A percentile compares a stretch with the other conserved stretches of the same genome.
Evolutionary conservation across 2,113 vertebrate species (phyloP).

Genomic region (Setophaga kirtlandii): DNA sequence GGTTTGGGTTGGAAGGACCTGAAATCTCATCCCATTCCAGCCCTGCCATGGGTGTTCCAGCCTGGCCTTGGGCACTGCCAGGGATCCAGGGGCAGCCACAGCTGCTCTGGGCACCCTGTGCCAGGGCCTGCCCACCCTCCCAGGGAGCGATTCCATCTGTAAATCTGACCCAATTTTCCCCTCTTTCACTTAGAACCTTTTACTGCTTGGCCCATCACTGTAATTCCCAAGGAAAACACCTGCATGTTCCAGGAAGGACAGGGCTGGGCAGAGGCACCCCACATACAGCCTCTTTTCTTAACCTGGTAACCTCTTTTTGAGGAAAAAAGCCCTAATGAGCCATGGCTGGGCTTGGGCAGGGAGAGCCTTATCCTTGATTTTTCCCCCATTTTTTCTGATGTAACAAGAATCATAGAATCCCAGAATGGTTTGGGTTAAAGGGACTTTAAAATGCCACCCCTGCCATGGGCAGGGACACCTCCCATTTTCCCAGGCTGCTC

Average conservation of each 20-base stretch:
- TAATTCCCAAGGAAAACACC: not conserved
- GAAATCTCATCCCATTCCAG: not conserved
- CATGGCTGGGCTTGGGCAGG: not conserved
- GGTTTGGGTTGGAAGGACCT: not conserved
- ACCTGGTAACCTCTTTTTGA: not conserved
- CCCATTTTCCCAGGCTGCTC: not conserved
- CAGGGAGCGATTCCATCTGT: not conserved
- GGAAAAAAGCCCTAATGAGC: not conserved
- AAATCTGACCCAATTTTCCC: not conserved
- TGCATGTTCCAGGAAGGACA: not conserved
- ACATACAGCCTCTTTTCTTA: not conserved
- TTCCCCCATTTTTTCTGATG: not conserved
- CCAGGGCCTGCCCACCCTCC: not conserved
- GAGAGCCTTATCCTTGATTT: not conserved
- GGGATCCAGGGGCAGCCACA: not conserved
- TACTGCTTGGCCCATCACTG: not conserved
- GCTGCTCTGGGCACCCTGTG: not conserved
- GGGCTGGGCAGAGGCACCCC: not conserved
- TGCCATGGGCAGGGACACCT: not conserved
- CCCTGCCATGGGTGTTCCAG: rapidly evolving
- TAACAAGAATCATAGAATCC: not conserved
- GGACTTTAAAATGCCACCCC: not conserved
- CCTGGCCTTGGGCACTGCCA: not conserved
- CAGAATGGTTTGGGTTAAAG: not conserved
- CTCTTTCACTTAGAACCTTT: not conserved